phyloP scores from a whole-genome alignment of 2,113 vertebrate species.

The Megaleporinus macrocephalus region DNA sequence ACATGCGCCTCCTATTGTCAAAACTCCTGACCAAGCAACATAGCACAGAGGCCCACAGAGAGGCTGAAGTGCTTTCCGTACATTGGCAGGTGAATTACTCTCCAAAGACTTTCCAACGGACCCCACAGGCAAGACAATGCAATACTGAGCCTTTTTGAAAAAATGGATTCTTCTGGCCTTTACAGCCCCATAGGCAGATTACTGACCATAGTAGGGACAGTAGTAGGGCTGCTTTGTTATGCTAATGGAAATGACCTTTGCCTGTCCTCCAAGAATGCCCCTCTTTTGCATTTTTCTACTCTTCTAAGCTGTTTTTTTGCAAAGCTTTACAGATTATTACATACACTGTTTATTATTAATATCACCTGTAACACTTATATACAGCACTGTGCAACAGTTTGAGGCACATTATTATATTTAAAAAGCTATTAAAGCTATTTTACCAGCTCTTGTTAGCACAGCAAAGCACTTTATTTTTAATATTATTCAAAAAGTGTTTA shows the following conservation, averaged over 20 bases:
- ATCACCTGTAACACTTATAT: too few relatives aligned
- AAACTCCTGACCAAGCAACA: constrained; percentile 46
- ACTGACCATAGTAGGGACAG: neutral
- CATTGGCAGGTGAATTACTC: constrained; percentile 5
- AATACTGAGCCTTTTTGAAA: neutral
- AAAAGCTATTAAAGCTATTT: too few relatives aligned
- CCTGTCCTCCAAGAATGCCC: neutral
- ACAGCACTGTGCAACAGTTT: too few relatives aligned
- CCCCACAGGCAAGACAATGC: constrained; percentile 22
- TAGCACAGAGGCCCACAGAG: constrained; percentile 13
- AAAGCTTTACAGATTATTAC: neutral
- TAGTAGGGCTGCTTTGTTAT: neutral
- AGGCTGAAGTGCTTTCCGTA: constrained; percentile 19
- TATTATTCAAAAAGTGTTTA: too few relatives aligned
- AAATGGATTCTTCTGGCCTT: neutral
- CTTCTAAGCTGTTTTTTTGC: neutral
- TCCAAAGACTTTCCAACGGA: constrained; percentile 5
- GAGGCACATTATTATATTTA: too few relatives aligned
- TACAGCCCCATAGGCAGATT: neutral
- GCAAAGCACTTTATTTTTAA: too few relatives aligned
- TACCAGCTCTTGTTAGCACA: too few relatives aligned
- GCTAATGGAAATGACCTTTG: neutral
- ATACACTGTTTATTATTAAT: too few relatives aligned
- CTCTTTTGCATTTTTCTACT: neutral
- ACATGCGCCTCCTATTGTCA: constrained; percentile 35